Evolutionary conservation across 2,888 invertebrate genomes (phyloP), one percentile per base, ranked within the genome.

Genomic region (Drosophila incognita): DNA sequence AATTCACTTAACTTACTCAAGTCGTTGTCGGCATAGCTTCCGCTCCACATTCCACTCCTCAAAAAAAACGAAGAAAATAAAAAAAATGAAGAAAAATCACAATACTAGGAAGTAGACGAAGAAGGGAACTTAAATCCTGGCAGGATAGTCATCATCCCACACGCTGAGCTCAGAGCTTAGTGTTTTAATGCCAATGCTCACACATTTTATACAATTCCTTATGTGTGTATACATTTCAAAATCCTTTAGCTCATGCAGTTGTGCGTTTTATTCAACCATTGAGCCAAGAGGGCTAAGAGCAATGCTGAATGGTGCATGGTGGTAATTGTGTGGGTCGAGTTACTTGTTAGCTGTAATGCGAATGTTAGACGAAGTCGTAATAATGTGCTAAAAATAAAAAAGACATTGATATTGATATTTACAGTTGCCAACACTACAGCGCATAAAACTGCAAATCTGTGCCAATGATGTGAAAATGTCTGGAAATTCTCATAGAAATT

Each of bases 1-100:
- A 85, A 88, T 89, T 85, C 90, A 85, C 85, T 88, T 89, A 85
- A 89, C 86, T 89, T 83, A 85, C 90, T 88, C 90, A 83, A 85
- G 85, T 85, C 90, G 88, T 89, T 89, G 85, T 84, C 88, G 87
- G 88, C 85, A 85, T 88, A 88, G 83, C 85, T 88, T 88, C 85
- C 85, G 75, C 78, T 74, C 56, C 48, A 46, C 73, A 69, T 75
- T 33, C 13, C 33, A 18, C 33, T 27, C 29, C 36, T 33, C n/a
- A 4, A 35, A 35, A 46, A 40, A 29, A 36, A 35, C 21, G 42
- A 53, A 59, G 27, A 35, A 38, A 29, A 31, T 61, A 31, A 21
- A 29, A 31, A 40, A 56, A 35, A 48, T 24, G 59, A 24, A 56
- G 33, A 51, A 27, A 54, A 59, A 56, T 49, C 40, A 35, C 33